Evolutionary conservation across 2,113 vertebrate species (phyloP).

Genomic region (Vulpes ferrilata): DNA sequence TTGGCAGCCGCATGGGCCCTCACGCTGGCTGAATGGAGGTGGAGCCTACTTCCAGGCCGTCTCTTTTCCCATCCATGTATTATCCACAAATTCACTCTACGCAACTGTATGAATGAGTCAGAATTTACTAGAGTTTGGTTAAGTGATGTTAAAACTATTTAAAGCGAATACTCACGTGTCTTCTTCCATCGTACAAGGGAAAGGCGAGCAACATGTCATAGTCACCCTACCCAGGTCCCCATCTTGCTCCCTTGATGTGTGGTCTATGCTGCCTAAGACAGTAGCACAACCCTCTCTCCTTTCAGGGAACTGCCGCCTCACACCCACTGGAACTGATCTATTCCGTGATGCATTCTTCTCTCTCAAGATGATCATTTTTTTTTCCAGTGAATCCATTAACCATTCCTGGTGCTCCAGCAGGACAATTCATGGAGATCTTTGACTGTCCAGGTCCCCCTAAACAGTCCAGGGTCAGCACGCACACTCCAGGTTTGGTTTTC

Average conservation of each 20-base stretch:
- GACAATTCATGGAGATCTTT: neutral
- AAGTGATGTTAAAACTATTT: neutral
- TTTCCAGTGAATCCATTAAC: neutral
- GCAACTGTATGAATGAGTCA: neutral
- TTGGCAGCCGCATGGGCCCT: neutral
- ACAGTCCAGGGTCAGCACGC: neutral
- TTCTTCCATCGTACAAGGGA: neutral
- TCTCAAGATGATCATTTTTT: neutral
- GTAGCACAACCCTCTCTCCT: neutral
- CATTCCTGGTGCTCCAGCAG: neutral
- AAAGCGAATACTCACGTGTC: neutral
- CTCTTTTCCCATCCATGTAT: neutral
- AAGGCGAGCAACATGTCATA: neutral
- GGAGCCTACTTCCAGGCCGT: neutral
- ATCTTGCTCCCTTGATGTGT: neutral
- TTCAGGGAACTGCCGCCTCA: neutral
- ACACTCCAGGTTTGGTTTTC: neutral
- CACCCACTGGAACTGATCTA: neutral
- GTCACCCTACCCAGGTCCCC: neutral
- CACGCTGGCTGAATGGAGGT: neutral
- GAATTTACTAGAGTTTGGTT: neutral
- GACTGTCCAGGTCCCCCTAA: no score
- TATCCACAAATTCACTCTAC: neutral
- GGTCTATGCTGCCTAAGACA: neutral
- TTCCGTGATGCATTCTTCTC: neutral